Conservation (phyloP, 2,797 vertebrate genomes). For the Enteromius afrohamiltoni region DNA sequence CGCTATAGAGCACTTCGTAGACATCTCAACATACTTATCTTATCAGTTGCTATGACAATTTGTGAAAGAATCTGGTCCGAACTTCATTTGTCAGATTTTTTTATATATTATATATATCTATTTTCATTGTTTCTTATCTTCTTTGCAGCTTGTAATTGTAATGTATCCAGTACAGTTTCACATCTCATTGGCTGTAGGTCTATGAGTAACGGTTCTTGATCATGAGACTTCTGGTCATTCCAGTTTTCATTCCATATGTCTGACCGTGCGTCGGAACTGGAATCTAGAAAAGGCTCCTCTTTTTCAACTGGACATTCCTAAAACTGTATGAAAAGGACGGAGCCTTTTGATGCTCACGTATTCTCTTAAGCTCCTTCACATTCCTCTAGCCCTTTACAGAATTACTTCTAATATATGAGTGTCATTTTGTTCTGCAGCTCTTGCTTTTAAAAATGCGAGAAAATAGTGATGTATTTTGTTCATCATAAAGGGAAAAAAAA, state of each 20-base stretch:
- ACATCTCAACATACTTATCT: conserved; percentile 43
- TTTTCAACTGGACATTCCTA: conserved; percentile 53
- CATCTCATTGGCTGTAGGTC: conserved; percentile 68
- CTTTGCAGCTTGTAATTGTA: conserved; percentile 64
- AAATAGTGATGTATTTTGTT: conserved; percentile 45
- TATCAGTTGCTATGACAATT: conserved; percentile 61
- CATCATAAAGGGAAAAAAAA: conserved; percentile 60
- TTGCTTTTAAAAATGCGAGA: conserved; percentile 37
- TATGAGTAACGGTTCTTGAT: conserved; percentile 66
- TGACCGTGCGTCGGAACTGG: conserved; percentile 74
- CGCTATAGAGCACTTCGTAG: conserved; percentile 55
- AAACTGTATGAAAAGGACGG: conserved; percentile 60
- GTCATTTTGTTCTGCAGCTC: conserved; percentile 41
- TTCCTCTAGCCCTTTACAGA: conserved; percentile 43
- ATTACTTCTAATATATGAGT: conserved; percentile 14
- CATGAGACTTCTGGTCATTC: conserved; percentile 76
- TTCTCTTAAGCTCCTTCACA: conserved; percentile 53
- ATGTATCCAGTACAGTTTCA: conserved; percentile 61
- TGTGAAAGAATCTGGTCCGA: conserved; percentile 41
- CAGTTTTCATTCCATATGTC: conserved; percentile 67
- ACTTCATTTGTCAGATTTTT: conserved; percentile 33
- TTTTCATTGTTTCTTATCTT: conserved; percentile 17
- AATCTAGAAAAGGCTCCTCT: conserved; percentile 70
- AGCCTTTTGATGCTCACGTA: conserved; percentile 66
- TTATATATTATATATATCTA: conserved; percentile 31